These are phyloP conservation scores for Picus viridis DNA, from an alignment of 2,797 vertebrate genomes.

Conservation along the genomic window DNA sequence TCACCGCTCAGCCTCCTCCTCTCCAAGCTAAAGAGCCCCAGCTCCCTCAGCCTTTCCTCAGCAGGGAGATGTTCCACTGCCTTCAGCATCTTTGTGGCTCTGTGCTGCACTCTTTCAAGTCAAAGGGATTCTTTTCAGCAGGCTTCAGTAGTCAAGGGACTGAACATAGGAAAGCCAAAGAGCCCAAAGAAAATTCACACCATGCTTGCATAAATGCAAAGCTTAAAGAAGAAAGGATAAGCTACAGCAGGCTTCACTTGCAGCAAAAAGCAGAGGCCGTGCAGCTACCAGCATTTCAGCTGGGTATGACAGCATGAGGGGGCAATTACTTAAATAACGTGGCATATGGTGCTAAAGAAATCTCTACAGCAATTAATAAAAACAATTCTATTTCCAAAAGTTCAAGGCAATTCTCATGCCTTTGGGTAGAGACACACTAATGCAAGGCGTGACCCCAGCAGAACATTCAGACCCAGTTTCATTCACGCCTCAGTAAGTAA, in stretches of 20 bases:
- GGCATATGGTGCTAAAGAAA: background rate
- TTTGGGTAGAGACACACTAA: background rate
- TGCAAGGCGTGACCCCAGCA: accelerated
- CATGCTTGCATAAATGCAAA: background rate
- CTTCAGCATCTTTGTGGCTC: no score
- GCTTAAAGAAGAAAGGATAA: background rate
- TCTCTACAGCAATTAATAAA: background rate
- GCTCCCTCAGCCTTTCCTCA: no score
- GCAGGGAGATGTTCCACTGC: no score
- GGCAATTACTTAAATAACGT: background rate
- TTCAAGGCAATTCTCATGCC: background rate
- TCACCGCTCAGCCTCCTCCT: no score
- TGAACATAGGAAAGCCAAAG: background rate
- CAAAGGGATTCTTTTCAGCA: background rate
- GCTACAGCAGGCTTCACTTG: background rate
- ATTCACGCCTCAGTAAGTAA: background rate
- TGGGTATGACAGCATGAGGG: background rate
- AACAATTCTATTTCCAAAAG: background rate
- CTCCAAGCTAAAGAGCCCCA: no score
- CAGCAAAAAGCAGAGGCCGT: background rate
- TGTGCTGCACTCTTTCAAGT: background rate
- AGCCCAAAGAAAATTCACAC: background rate
- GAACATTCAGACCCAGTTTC: background rate
- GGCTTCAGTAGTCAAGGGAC: background rate
- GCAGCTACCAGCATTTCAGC: background rate